Evolutionary conservation across 2,888 invertebrate species (phyloP), one percentile per base, ranked within the genome.

Genomic region (Caenorhabditis imperialis): DNA sequence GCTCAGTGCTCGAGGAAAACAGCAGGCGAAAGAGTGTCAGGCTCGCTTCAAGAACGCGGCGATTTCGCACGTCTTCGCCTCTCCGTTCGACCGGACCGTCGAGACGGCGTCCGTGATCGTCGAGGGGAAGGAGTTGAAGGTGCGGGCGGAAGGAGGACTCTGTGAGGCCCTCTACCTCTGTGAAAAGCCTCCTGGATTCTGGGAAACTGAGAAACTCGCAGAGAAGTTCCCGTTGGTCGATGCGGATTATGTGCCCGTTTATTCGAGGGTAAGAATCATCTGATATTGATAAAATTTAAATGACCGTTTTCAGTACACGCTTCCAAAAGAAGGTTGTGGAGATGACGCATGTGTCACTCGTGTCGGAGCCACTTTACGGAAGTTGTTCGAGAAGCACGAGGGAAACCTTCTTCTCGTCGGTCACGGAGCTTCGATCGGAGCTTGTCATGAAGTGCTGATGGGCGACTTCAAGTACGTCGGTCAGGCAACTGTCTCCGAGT

Each of bases 381-480:
- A 73, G n/a, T 70, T 86, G 14, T 72, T 81, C 7, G 79, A 78
- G n/a, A 81, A 75, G 51, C 82, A 74, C 27, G 77, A 69, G 23
- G 80, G 79, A 14, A 74, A 81, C n/a, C 74, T 87, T 8, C 61
- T 86, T 7, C 65, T 87, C 8, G 84, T 86, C 22, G 81, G 82
- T 3, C 86, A 86, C 54, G 86, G 86, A n/a, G 84, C 86, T 12
- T 80, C 85, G 7, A 87, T 85, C 30, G 86, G 85, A 3, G 86
- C 86, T 1, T 75, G 85, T 33, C 83, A 85, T 58, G 81, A 85
- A 62, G 78, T 84, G 3, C 70, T 86, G 12, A 75, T 67, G 35
- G 77, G 72, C 18, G 78, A 82, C 38, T 82, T 82, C 77, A 84
- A 81, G 50, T 87, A 86, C 67, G 86, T 86, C 25, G 86, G 86